Evolutionary conservation across 2,797 vertebrate genomes (phyloP), one percentile per base, ranked within the genome.

Genomic region (Petrocephalus sullivani): DNA sequence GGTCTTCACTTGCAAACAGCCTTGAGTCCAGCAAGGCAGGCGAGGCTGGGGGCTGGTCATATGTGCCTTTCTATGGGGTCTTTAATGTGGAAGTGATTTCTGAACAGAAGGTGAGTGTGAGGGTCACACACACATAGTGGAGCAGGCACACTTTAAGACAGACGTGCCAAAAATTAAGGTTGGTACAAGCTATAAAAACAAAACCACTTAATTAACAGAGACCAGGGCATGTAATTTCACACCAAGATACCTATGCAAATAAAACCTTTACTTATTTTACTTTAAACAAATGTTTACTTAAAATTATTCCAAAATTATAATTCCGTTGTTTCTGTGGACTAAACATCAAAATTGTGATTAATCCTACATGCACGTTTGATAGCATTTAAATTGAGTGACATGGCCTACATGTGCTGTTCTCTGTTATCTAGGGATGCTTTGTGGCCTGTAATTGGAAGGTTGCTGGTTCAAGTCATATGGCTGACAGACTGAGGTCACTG

Each of bases 1-100:
- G 61, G 54, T 46, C 57, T 89, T 90, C 92, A 88, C 84, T 83
- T 90, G 92, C 92, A 92, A 89, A 93, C 94, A 93, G 93, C 92
- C 90, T 67, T 57, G 89, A 60, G 2, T 67, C 78, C 19, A 49
- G 49, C 67, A 37, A 53, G 89, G 60, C 89, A 61, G 46, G 54
- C 53, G 23, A 85, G 87, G 86, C 12, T 33, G 89, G 49, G 23
- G 0, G 33, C 88, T 90, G 92, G 91, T 90, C 2, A 67, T 90
- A 92, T 90, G 46, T 81, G 75, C 37, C 75, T 81, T 81, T 81
- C n/a, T 49, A 21, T 81, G 37, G 19, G 41, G 6, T 81, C 41
- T 81, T 49, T 81, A 21, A 49, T 21, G 75, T 81, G 67, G 33
- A 33, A 75, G 67, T 37, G 67, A 41, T 75, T 75, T 75, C 67